These are phyloP conservation scores for Enteromius unitaeniatus DNA, from an alignment of 2,797 vertebrate species.

Conservation along the genomic window DNA sequence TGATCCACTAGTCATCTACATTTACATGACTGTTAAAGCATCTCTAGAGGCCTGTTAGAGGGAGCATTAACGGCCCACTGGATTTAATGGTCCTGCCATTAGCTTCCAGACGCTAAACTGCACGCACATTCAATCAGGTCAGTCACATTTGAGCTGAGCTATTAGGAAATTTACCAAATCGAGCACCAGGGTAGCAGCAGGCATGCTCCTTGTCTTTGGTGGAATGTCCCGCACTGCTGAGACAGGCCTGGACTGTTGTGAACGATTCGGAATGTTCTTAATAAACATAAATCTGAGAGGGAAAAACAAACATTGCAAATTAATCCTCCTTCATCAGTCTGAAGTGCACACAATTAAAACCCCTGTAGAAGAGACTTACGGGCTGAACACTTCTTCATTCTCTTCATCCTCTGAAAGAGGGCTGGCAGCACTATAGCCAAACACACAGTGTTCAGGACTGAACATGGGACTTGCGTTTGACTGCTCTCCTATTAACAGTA, in stretches of 20 bases:
- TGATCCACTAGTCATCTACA: background rate
- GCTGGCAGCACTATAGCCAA: constrained; percentile 74
- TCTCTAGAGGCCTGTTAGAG: too few species aligned
- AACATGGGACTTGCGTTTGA: constrained; percentile 62
- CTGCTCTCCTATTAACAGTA: constrained; percentile 67
- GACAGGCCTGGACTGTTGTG: constrained; percentile 64
- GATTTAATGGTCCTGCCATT: background rate
- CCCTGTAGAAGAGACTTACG: constrained; percentile 71
- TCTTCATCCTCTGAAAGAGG: constrained; percentile 76
- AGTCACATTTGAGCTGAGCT: background rate
- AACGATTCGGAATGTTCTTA: constrained; percentile 73
- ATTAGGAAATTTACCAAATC: constrained; percentile 77
- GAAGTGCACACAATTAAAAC: background rate
- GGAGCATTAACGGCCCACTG: background rate
- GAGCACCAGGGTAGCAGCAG: constrained; percentile 78
- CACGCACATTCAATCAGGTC: background rate
- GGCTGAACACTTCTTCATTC: constrained; percentile 73
- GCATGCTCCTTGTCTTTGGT: constrained; percentile 78
- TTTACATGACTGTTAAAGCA: background rate
- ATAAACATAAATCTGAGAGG: constrained; percentile 74
- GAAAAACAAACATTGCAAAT: background rate
- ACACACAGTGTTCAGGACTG: constrained; percentile 79
- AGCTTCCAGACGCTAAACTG: background rate
- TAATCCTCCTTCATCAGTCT: background rate
- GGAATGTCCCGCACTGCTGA: constrained; percentile 69